phyloP scores from a whole-genome alignment of 2,797 vertebrate species.

The Sandelia bainsii region DNA sequence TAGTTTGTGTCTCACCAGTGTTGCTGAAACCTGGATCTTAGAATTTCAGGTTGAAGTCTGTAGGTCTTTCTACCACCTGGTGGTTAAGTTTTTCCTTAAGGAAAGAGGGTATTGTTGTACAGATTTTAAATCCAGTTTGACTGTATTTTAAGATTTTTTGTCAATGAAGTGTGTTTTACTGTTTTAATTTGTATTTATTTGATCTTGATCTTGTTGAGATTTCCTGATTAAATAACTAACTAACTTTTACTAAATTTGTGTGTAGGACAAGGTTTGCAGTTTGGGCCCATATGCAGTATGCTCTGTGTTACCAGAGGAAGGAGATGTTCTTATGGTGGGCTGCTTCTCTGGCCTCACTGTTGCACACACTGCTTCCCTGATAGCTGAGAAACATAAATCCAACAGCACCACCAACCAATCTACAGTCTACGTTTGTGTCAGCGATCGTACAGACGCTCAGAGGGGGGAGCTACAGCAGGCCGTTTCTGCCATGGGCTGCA shows the following conservation, averaged over 20 bases:
- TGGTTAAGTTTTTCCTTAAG: too few relatives aligned
- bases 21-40: conserved; percentile 6
- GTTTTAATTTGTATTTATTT: too few relatives aligned
- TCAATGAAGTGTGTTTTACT: too few relatives aligned
- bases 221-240: too few relatives aligned
- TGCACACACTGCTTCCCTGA: conserved; percentile 87
- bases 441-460: conserved; percentile 75
- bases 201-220: too few relatives aligned
- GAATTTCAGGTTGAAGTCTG: neutral
- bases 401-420: conserved; percentile 30
- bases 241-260: conserved; percentile 21
- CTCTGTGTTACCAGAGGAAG: conserved; percentile 80
- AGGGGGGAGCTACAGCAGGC: conserved; percentile 80
- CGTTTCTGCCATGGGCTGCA: conserved; percentile 86
- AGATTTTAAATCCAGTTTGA: too few relatives aligned
- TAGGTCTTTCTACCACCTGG: neutral
- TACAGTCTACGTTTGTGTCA: conserved; percentile 86
- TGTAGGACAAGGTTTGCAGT: conserved; percentile 91
- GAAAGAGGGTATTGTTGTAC: too few relatives aligned
- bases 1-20: conserved; percentile 7
- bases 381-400: conserved; percentile 47
- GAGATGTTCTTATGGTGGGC: conserved; percentile 88
- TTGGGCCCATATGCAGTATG: conserved; percentile 87
- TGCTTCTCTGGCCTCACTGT: conserved; percentile 86
- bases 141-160: too few relatives aligned